Conservation (phyloP, 2,113 vertebrate genomes). For the Gavialis gangeticus region DNA sequence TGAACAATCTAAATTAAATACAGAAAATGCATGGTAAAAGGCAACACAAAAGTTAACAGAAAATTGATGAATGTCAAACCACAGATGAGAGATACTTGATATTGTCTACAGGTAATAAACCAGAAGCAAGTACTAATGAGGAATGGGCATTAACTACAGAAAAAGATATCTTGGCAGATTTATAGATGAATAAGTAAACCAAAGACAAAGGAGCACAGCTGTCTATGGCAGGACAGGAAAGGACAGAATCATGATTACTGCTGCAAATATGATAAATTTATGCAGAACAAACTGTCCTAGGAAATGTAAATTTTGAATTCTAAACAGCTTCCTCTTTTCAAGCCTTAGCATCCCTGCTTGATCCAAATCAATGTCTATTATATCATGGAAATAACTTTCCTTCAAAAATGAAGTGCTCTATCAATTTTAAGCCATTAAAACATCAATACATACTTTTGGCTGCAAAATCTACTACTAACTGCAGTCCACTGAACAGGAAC, state of each 20-base stretch:
- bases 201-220: neutral
- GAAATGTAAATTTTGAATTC: neutral
- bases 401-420: neutral
- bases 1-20: neutral
- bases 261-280: neutral
- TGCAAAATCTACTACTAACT: neutral
- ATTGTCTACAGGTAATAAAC: neutral
- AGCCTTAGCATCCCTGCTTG: neutral
- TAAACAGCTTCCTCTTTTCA: constrained; percentile 1
- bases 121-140: neutral
- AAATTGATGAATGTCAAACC: neutral
- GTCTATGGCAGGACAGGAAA: neutral
- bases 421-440: neutral
- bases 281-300: neutral
- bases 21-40: neutral
- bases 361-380: neutral
- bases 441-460: neutral
- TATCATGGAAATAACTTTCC: neutral
- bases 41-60: neutral
- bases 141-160: neutral
- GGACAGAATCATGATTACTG: neutral
- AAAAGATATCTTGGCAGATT: neutral
- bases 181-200: neutral
- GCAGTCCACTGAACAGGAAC: neutral
- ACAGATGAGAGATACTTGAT: neutral